Evolutionary conservation across 2,113 vertebrate genomes (phyloP).

Genomic region (Etheostoma spectabile): DNA sequence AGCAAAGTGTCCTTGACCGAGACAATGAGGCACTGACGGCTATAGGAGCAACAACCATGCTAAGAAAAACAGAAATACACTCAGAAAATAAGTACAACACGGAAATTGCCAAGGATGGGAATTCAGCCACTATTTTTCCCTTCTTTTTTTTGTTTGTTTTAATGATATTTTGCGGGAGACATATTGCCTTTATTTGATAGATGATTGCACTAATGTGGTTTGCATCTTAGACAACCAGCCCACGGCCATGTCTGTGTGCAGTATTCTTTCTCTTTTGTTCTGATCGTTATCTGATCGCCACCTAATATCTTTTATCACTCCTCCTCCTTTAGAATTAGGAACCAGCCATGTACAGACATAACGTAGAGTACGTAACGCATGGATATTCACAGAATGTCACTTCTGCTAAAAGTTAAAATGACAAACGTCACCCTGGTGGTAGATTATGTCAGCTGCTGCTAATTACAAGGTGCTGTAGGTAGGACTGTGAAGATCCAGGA

Average conservation of each 20-base stretch:
- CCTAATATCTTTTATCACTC: neutral
- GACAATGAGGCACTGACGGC: neutral
- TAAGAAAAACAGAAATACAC: neutral
- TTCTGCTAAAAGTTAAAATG: neutral
- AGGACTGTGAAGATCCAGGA: no score
- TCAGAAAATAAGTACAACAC: no score
- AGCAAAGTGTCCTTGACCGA: conserved; percentile 14
- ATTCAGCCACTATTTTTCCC: no score
- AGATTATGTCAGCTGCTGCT: neutral
- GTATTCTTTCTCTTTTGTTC: no score
- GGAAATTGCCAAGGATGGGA: no score
- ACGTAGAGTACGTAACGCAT: neutral
- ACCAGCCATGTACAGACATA: neutral
- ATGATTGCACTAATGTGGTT: no score
- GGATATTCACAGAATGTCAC: no score
- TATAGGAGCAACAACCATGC: neutral
- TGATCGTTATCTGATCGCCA: neutral
- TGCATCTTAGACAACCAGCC: no score
- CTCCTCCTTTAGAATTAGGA: neutral
- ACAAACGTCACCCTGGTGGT: neutral
- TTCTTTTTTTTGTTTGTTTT: no score
- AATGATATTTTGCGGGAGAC: no score
- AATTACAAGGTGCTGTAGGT: neutral
- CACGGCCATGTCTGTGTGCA: no score
- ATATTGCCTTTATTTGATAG: no score